Evolutionary conservation across 2,888 invertebrate species (phyloP).

Genomic region (Emesis furor): DNA sequence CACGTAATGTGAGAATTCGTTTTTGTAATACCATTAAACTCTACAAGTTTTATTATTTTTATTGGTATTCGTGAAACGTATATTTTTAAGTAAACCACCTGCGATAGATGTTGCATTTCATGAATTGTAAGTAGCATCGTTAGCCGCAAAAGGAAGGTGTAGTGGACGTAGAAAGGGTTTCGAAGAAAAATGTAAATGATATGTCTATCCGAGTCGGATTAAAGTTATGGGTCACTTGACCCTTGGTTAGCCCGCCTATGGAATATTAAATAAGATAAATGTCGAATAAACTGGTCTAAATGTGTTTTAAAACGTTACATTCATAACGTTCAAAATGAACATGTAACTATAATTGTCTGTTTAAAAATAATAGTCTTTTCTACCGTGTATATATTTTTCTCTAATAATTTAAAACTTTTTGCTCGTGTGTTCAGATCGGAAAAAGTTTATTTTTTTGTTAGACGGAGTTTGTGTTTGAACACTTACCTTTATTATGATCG

Average conservation of each 20-base stretch:
- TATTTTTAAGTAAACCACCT: slow-evolving; percentile 74
- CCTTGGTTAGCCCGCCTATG: slow-evolving; percentile 81
- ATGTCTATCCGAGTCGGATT: slow-evolving; percentile 82
- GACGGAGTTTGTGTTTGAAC: too few relatives aligned
- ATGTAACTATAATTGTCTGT: background rate
- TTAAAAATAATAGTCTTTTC: background rate
- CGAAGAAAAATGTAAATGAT: slow-evolving; percentile 86
- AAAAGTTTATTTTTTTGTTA: too few relatives aligned
- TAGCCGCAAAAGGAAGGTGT: slow-evolving; percentile 82
- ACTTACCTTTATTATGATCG: too few relatives aligned
- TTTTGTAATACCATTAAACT: background rate
- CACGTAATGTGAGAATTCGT: background rate
- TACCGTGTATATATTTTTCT: background rate
- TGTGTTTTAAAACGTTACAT: slow-evolving; percentile 71
- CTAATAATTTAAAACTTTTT: too few relatives aligned
- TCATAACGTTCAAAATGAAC: background rate
- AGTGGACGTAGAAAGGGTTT: slow-evolving; percentile 80
- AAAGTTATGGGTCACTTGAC: slow-evolving; percentile 87
- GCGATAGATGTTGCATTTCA: slow-evolving; percentile 73
- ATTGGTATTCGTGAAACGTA: slow-evolving; percentile 72
- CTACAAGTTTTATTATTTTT: slow-evolving; percentile 55
- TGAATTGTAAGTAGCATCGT: slow-evolving; percentile 80
- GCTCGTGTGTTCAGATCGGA: too few relatives aligned
- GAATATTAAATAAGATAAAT: slow-evolving; percentile 85
- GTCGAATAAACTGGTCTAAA: slow-evolving; percentile 68